phyloP scores from a whole-genome alignment of 2,797 vertebrate species.

The Oreochromis grahami region DNA sequence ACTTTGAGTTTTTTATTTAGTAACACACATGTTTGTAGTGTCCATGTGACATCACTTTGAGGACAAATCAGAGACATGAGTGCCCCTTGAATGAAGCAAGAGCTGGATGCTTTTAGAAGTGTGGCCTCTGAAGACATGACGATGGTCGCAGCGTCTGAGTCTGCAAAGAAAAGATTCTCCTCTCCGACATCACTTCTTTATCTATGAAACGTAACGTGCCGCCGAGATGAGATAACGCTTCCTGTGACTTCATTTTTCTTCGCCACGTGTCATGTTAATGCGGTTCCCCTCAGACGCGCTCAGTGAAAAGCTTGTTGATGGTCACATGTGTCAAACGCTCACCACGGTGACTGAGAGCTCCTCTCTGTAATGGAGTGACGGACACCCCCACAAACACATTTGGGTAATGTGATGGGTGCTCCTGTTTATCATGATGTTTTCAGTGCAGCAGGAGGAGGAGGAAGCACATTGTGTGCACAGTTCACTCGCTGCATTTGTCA shows the following conservation, averaged over 20 bases:
- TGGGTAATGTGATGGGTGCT: constrained; percentile 74
- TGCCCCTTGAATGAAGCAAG: background rate
- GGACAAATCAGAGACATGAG: background rate
- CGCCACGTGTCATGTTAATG: constrained; percentile 45
- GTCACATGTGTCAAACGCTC: constrained; percentile 53
- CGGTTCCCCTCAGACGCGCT: constrained; percentile 49
- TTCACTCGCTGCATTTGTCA: constrained; percentile 94
- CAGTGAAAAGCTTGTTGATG: constrained; percentile 11
- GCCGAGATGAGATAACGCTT: background rate
- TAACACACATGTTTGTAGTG: background rate
- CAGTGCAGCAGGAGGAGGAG: constrained; percentile 28
- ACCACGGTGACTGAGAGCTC: constrained; percentile 48
- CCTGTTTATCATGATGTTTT: constrained; percentile 91
- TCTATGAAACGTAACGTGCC: background rate
- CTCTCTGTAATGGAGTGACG: constrained; percentile 69
- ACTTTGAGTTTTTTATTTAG: background rate
- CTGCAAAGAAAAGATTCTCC: background rate
- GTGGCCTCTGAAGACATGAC: background rate
- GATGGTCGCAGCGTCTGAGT: background rate
- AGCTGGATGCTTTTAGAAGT: background rate
- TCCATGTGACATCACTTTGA: background rate
- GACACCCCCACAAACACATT: constrained; percentile 59
- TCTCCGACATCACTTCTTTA: background rate
- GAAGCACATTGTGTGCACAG: constrained; percentile 88
- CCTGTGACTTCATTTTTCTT: constrained; percentile 50